Percentiles rank a stretch among this genome's conserved stretches.
Evolutionary conservation across 1,140 invertebrate species (phyloP).

Genomic region (Philotrypesis tridentata): DNA sequence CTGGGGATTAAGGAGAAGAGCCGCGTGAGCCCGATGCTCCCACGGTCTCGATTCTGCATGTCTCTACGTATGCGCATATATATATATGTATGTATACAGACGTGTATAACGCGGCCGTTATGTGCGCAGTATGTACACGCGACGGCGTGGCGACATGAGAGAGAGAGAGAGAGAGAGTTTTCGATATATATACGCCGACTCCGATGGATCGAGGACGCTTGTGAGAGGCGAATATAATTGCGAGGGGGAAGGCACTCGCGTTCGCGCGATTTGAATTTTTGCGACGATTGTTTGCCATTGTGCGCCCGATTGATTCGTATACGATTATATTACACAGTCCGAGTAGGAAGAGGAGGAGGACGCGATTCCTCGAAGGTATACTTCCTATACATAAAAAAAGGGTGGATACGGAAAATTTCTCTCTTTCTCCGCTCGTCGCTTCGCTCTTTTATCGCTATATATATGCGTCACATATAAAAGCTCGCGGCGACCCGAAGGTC

Average conservation of each 20-base stretch:
- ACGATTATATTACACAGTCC: no score
- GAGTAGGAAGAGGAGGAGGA: neutral
- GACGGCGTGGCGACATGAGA: neutral
- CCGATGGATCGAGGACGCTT: slow-evolving; percentile 23
- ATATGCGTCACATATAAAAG: no score
- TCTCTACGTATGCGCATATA: neutral
- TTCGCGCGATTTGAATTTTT: neutral
- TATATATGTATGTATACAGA: neutral
- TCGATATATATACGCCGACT: neutral
- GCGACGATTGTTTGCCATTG: neutral
- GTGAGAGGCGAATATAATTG: slow-evolving; percentile 14
- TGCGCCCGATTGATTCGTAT: neutral
- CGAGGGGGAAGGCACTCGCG: neutral
- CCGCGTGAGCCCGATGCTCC: neutral
- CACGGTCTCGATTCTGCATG: neutral
- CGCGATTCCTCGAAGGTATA: no score
- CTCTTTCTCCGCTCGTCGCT: neutral
- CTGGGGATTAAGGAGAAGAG: slow-evolving; percentile 45
- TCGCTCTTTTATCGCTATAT: no score
- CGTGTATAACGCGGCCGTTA: neutral
- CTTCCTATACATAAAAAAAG: neutral
- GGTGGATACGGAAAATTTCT: neutral
- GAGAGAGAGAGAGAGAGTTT: neutral
- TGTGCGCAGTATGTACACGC: neutral
- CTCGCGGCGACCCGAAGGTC: no score